A percentile compares a stretch with the other conserved stretches of the same genome.
Conservation (phyloP, 2,797 vertebrate genomes). For the Eulemur albifrons region DNA sequence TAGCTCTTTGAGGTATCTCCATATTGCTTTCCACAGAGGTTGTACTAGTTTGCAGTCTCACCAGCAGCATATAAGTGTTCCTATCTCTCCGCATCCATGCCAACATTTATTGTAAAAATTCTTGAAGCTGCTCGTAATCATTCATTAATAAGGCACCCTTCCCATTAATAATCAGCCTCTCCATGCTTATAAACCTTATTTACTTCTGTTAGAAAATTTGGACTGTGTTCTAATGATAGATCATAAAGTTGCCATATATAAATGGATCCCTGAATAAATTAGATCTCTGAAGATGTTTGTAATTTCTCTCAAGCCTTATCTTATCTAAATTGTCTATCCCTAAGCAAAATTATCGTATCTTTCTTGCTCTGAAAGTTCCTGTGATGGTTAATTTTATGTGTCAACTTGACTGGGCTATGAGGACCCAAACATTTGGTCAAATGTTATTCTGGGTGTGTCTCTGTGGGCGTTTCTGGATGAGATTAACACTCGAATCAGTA, state of each 20-base stretch:
- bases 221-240: neutral
- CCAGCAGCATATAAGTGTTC: too few relatives aligned
- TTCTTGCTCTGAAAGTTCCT: neutral
- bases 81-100: too few relatives aligned
- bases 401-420: neutral
- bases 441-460: neutral
- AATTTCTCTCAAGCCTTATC: neutral
- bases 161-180: neutral
- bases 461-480: neutral
- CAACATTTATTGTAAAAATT: neutral
- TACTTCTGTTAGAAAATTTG: neutral
- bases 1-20: too few relatives aligned
- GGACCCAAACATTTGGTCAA: neutral
- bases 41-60: too few relatives aligned
- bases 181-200: neutral
- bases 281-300: neutral
- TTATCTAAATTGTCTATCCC: neutral
- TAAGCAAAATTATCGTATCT: neutral
- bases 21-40: too few relatives aligned
- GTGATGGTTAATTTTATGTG: neutral
- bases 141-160: neutral
- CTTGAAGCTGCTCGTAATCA: neutral
- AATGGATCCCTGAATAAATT: neutral
- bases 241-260: neutral
- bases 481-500: neutral